Evolutionary conservation across 2,888 invertebrate species (phyloP).

Genomic region (Diploptera punctata): DNA sequence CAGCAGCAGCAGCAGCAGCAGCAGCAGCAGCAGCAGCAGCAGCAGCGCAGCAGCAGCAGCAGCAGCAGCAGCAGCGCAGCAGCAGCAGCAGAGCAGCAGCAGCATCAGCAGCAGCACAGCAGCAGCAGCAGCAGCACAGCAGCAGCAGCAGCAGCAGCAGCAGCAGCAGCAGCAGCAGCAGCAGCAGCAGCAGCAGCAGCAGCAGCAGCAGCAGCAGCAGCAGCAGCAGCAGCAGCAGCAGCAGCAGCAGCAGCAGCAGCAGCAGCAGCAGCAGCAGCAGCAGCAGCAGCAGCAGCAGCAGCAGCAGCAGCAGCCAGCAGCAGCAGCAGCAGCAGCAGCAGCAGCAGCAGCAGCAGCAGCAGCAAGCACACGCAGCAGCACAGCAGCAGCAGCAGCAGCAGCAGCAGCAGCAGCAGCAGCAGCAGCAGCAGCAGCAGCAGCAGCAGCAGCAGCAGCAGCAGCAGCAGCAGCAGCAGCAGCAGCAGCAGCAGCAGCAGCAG

Average conservation of each 20-base stretch:
- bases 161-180: constrained; percentile 30
- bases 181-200: constrained; percentile 45
- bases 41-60: too few relatives aligned
- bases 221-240: constrained; percentile 44
- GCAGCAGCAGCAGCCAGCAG: too few relatives aligned
- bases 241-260: constrained; percentile 43
- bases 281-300: constrained; percentile 43
- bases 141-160: constrained; percentile 43
- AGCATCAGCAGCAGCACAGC: too few relatives aligned
- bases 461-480: constrained; percentile 16
- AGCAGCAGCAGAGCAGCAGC: too few relatives aligned
- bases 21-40: constrained; percentile 37
- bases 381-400: constrained; percentile 60
- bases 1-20: constrained; percentile 47
- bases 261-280: constrained; percentile 39
- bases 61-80: too few relatives aligned
- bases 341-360: constrained; percentile 53
- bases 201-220: constrained; percentile 47
- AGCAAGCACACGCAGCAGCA: constrained; percentile 68
- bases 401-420: constrained; percentile 60
- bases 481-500: constrained; percentile 19
- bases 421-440: constrained; percentile 56
- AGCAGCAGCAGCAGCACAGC: too few relatives aligned
- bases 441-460: too few relatives aligned
- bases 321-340: constrained; percentile 47